Evolutionary conservation across 2,888 invertebrate species (phyloP).

Genomic region (Trichopria drosophilae): DNA sequence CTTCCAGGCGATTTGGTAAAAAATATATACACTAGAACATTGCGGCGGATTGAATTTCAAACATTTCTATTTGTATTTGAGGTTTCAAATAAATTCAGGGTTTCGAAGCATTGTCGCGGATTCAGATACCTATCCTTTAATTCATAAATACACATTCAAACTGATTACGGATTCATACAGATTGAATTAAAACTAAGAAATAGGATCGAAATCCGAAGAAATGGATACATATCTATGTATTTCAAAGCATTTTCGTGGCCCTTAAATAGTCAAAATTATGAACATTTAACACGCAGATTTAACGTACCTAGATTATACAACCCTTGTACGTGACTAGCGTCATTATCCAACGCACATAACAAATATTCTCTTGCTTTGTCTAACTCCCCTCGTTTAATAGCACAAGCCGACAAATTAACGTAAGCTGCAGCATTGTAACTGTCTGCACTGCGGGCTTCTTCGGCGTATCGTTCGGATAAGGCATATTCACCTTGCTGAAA

Average conservation of each 20-base stretch:
- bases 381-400: constrained; percentile 69
- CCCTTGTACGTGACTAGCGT: constrained; percentile 82
- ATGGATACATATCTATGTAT: background rate
- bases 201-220: too few relatives aligned
- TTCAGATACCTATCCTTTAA: too few relatives aligned
- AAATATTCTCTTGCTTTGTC: constrained; percentile 74
- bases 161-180: too few relatives aligned
- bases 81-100: too few relatives aligned
- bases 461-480: constrained; percentile 77
- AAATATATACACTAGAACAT: too few relatives aligned
- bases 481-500: constrained; percentile 76
- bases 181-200: too few relatives aligned
- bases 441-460: constrained; percentile 73
- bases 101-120: too few relatives aligned
- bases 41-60: too few relatives aligned
- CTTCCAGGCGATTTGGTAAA: too few relatives aligned
- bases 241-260: too few relatives aligned
- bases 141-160: too few relatives aligned
- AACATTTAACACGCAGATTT: background rate
- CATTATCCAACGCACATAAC: constrained; percentile 75
- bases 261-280: background rate
- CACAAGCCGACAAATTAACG: constrained; percentile 83
- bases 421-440: constrained; percentile 79
- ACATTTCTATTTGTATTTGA: too few relatives aligned
- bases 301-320: constrained; percentile 74